Evolutionary conservation across 2,797 vertebrate species (phyloP), one percentile per base, ranked within the genome.

Genomic region (Pterois miles): DNA sequence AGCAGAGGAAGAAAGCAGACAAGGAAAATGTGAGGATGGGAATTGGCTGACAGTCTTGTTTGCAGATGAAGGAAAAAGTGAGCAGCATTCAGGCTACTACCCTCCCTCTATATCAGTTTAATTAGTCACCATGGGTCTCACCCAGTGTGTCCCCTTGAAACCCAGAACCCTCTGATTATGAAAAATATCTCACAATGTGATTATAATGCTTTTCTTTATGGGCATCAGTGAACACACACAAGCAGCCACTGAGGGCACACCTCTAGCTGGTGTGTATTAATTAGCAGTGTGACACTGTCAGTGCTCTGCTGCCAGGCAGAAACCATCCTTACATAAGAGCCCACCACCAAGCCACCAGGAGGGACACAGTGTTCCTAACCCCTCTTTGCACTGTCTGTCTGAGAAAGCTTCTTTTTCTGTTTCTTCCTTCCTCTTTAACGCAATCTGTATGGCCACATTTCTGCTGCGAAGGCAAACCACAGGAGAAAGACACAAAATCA

Each of bases 321-420:
- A 89, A 81, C 16, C 57, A 82, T 84, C 71, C 81, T 92, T 91
- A 89, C 83, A 84, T 91, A 91, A 93, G 89, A 89, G 23, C 73
- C 86, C 76, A 79, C 78, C 82, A 81, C 59, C 74, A 25, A 74
- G 75, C 82, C 84, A 85, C 86, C 79, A 84, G 85, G 74, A 87
- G 82, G 90, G 80, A 93, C 93, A 91, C 76, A 64, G 18, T 86
- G 92, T 89, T 89, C 89, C 83, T 77, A 75, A 38, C 38, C 81
- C 65, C 66, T 52, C 54, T 81, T 62, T 73, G 67, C 29, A 11
- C 66, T 69, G 68, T 57, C 76, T 63, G 36, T 75, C 50, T 34
- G 34, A 73, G 33, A 65, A 60, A 23, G 25, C 18, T 71, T 71
- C 12, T 52, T 40, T 65, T 52, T 31, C 38, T 73, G 66, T 7